phyloP scores from a whole-genome alignment of 2,797 vertebrate species.

The Pseudomugil tenellus region DNA sequence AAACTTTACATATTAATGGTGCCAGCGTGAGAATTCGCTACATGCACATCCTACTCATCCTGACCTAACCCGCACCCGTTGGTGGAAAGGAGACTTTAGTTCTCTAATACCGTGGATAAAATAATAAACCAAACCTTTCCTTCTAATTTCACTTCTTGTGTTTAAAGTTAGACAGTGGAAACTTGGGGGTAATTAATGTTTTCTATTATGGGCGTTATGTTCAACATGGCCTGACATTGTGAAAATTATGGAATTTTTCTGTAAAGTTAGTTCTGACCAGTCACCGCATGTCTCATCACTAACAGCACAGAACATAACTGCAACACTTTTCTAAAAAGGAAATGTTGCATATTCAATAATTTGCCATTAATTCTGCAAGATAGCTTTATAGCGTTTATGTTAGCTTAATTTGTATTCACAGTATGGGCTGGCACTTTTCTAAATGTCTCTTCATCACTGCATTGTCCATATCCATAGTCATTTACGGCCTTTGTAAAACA shows the following conservation, averaged over 20 bases:
- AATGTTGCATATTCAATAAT: slow-evolving; percentile 27
- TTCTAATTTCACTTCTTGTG: slow-evolving; percentile 12
- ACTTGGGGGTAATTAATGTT: slow-evolving; percentile 60
- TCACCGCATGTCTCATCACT: slow-evolving; percentile 5
- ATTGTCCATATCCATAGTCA: slow-evolving; percentile 20
- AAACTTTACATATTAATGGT: too few species aligned
- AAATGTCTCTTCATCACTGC: slow-evolving; percentile 17
- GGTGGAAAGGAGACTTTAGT: too few species aligned
- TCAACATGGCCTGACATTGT: slow-evolving; percentile 38
- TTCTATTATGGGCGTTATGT: slow-evolving; percentile 40
- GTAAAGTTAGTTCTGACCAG: slow-evolving; percentile 32
- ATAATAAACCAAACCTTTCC: slow-evolving; percentile 5
- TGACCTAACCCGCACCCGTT: too few species aligned
- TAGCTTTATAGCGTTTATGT: slow-evolving; percentile 18
- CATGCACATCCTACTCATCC: too few species aligned
- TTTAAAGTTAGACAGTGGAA: slow-evolving; percentile 44
- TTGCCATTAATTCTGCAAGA: slow-evolving; percentile 27
- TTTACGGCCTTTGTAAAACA: slow-evolving; percentile 24
- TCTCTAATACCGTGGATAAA: too few species aligned
- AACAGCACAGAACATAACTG: slow-evolving; percentile 5
- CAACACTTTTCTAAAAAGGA: slow-evolving; percentile 5
- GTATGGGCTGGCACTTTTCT: slow-evolving; percentile 14
- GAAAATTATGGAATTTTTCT: slow-evolving; percentile 33
- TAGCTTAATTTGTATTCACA: slow-evolving; percentile 36
- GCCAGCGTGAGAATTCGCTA: too few species aligned